Percentiles rank a stretch among this genome's conserved stretches.
phyloP scores from a whole-genome alignment of 2,888 invertebrate species.

The Brachypterus glaber region DNA sequence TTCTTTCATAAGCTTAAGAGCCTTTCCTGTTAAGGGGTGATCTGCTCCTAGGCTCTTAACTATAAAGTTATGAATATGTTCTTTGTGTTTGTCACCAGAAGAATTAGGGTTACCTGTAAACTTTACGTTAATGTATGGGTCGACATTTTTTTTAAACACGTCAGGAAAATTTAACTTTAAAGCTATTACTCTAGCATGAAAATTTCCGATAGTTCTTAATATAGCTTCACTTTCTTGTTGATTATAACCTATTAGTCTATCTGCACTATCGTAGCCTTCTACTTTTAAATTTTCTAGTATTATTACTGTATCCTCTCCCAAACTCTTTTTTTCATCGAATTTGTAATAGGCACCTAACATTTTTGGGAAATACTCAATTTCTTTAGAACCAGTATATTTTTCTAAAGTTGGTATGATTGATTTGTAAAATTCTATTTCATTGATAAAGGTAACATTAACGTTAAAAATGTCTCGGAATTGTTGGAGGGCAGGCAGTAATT shows the following conservation, averaged over 20 bases:
- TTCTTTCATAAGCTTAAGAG: not conserved
- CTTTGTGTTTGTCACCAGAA: not conserved
- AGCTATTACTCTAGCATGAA: conserved; percentile 47
- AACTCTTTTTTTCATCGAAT: conserved; percentile 23
- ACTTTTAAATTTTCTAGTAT: conserved; percentile 44
- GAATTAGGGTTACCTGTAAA: not conserved
- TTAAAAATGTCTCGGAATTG: conserved; percentile 41
- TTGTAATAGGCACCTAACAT: conserved; percentile 25
- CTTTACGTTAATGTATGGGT: conserved; percentile 20
- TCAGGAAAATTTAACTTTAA: conserved; percentile 38
- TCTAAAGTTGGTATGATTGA: conserved; percentile 40
- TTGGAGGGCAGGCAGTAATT: too few relatives aligned
- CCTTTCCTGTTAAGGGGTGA: too few relatives aligned
- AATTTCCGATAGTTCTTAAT: conserved; percentile 42
- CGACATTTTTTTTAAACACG: conserved; percentile 32
- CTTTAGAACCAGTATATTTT: conserved; percentile 34
- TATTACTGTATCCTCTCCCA: conserved; percentile 45
- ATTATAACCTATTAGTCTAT: conserved; percentile 41
- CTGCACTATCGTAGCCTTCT: conserved; percentile 39
- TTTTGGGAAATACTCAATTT: conserved; percentile 36
- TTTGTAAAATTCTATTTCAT: conserved; percentile 45
- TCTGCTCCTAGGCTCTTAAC: too few relatives aligned
- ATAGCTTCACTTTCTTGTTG: conserved; percentile 38
- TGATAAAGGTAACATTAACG: conserved; percentile 42
- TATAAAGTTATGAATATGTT: too few relatives aligned